These are phyloP conservation scores for Hippopotamyrus pictus DNA, from an alignment of 2,797 vertebrate species.

Conservation along the genomic window DNA sequence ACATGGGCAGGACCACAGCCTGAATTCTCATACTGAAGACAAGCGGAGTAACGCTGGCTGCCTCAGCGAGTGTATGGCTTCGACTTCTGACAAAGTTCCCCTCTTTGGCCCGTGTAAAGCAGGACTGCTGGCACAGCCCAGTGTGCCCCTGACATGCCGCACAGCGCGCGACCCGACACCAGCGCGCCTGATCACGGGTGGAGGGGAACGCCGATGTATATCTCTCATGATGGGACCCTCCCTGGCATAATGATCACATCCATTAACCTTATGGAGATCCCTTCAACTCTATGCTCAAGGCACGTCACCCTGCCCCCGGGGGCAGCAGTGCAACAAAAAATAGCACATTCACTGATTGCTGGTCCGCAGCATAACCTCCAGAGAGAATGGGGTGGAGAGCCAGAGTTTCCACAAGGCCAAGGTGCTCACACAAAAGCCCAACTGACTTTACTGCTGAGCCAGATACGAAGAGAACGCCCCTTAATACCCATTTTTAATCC, in stretches of 20 bases:
- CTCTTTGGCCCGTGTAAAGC: not conserved
- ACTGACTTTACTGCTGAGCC: slow-evolving; percentile 17
- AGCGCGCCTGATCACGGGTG: not conserved
- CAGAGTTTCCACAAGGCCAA: not conserved
- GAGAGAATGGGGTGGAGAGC: slow-evolving; percentile 10
- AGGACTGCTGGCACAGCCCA: not conserved
- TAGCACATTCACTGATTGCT: slow-evolving; percentile 49
- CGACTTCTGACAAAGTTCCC: not conserved
- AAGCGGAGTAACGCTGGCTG: not conserved
- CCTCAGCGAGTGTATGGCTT: not conserved
- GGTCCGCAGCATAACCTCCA: slow-evolving; percentile 43
- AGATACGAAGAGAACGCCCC: not conserved
- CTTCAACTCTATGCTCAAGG: not conserved
- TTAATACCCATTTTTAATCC: slow-evolving; percentile 14
- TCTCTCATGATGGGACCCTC: not conserved
- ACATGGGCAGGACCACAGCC: not conserved
- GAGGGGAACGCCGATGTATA: not conserved
- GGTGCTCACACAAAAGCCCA: slow-evolving; percentile 8
- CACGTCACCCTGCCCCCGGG: slow-evolving; percentile 36
- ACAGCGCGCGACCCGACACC: too few species aligned
- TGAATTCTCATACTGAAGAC: not conserved
- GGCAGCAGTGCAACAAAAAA: slow-evolving; percentile 40
- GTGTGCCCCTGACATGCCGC: not conserved
- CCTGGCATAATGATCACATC: slow-evolving; percentile 18
- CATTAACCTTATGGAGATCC: not conserved